Evolutionary conservation across 2,888 invertebrate genomes (phyloP), one percentile per base, ranked within the genome.

Genomic region (Platypus cylindrus): DNA sequence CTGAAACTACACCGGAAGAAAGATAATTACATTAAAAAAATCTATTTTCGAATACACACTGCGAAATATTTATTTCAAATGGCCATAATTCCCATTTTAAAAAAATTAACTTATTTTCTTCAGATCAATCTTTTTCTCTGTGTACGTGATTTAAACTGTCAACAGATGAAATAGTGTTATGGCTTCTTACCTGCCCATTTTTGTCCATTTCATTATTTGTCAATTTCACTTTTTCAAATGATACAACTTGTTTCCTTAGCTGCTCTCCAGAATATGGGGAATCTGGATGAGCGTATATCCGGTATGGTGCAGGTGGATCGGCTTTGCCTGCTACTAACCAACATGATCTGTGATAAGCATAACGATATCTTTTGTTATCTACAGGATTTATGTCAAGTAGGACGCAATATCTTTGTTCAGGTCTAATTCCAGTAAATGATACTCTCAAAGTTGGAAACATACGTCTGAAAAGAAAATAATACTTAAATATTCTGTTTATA

Each of bases 301-400:
- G 63, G 43, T 71, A 70, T 9, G 78, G 78, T 2, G 75, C 71
- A 45, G 81, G 80, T 12, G 74, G 80, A 67, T 83, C 80, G 2
- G 82, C 82, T 59, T 84, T 83, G 17, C 83, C 84, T 1, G 83
- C 83, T 32, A 82, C 81, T 48, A 83, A 62, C 83, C 84, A 84
- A 17, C 80, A 79, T 15, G 81, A 82, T 40, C 82, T 68, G 60
- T 84, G 83, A 63, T 85, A 85, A 47, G 83, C 82, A 66, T 84
- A 85, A 40, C 82, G 70, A 57, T 79, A 78, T 34, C 82, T 64
- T 56, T 82, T 82, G 61, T 75, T 75, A 62, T 84, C 83, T 37
- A 83, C 81, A 1, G 82, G 81, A 3, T 82, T 78, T 43, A 84
- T 79, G 64, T 84, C 83, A 66, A 84, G 68, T 35, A 82, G 67